A percentile compares a stretch with the other conserved stretches of the same genome.
phyloP scores from a whole-genome alignment of 1,140 invertebrate genomes.

The Cephus cinctus region DNA sequence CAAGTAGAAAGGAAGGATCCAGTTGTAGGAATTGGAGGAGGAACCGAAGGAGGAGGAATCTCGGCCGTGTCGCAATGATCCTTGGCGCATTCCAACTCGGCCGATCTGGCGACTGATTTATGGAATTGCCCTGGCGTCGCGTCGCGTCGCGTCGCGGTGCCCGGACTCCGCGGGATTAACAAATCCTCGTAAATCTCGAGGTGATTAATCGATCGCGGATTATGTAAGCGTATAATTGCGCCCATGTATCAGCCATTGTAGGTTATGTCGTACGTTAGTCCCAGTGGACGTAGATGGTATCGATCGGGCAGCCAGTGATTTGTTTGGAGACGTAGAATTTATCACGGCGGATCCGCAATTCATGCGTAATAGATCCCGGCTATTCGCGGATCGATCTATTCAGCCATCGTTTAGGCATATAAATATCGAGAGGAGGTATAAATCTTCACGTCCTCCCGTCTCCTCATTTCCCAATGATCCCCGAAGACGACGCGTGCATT shows the following conservation, averaged over 20 bases:
- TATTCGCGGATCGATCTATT: constrained; percentile 21
- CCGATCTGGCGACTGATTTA: constrained; percentile 24
- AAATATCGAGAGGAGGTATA: too few relatives aligned
- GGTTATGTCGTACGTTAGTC: constrained; percentile 32
- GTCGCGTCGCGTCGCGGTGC: neutral
- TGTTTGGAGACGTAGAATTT: constrained; percentile 36
- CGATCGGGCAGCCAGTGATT: constrained; percentile 32
- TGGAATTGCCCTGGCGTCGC: constrained; percentile 18
- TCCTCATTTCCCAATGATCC: too few relatives aligned
- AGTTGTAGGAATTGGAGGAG: too few relatives aligned
- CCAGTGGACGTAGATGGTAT: constrained; percentile 28
- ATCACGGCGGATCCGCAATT: constrained; percentile 25
- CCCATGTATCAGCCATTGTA: constrained; percentile 36
- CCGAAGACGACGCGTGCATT: too few relatives aligned
- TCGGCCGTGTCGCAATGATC: too few relatives aligned
- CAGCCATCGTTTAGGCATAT: constrained; percentile 13
- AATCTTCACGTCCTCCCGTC: too few relatives aligned
- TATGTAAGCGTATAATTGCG: constrained; percentile 45
- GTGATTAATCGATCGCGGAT: constrained; percentile 44
- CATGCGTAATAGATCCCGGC: constrained; percentile 29
- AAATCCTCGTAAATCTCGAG: constrained; percentile 34
- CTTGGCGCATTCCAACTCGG: too few relatives aligned
- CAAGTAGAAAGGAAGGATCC: too few relatives aligned
- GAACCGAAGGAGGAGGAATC: too few relatives aligned
- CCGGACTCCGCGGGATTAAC: constrained; percentile 21